Evolutionary conservation across 2,797 vertebrate genomes (phyloP).

Genomic region (Setipinna tenuifilis): DNA sequence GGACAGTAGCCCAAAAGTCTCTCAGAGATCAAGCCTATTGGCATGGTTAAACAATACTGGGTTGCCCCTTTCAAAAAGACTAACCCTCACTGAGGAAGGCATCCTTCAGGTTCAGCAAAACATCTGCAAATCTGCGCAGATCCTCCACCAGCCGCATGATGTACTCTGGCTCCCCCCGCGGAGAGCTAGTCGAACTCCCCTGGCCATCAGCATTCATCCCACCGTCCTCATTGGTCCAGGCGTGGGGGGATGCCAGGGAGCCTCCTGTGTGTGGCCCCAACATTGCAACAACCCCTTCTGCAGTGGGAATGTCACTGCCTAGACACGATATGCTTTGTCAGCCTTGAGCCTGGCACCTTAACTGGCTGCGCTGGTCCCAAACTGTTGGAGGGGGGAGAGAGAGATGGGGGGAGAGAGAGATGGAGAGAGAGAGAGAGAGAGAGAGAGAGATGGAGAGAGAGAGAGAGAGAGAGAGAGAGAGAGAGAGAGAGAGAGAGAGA

Average conservation of each 20-base stretch:
- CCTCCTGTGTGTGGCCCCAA: slow-evolving; percentile 72
- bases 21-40: background rate
- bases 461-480: background rate
- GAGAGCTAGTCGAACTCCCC: slow-evolving; percentile 72
- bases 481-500: background rate
- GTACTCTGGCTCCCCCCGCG: slow-evolving; percentile 89
- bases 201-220: slow-evolving; percentile 79
- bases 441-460: slow-evolving; percentile 21
- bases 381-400: slow-evolving; percentile 10
- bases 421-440: background rate
- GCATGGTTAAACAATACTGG: too few species aligned
- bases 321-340: slow-evolving; percentile 56
- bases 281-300: slow-evolving; percentile 75
- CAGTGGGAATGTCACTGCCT: slow-evolving; percentile 46
- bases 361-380: slow-evolving; percentile 53
- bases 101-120: slow-evolving; percentile 90
- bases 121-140: slow-evolving; percentile 90
- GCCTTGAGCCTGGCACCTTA: slow-evolving; percentile 48
- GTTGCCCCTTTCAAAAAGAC: slow-evolving; percentile 43
- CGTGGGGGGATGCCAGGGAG: slow-evolving; percentile 72
- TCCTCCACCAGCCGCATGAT: slow-evolving; percentile 94
- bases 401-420: background rate
- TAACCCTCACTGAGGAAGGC: slow-evolving; percentile 86
- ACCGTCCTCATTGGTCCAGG: slow-evolving; percentile 55
- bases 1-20: slow-evolving; percentile 35